Conservation (phyloP, 1,140 invertebrate genomes). For the Akabosia matsudoensis region DNA sequence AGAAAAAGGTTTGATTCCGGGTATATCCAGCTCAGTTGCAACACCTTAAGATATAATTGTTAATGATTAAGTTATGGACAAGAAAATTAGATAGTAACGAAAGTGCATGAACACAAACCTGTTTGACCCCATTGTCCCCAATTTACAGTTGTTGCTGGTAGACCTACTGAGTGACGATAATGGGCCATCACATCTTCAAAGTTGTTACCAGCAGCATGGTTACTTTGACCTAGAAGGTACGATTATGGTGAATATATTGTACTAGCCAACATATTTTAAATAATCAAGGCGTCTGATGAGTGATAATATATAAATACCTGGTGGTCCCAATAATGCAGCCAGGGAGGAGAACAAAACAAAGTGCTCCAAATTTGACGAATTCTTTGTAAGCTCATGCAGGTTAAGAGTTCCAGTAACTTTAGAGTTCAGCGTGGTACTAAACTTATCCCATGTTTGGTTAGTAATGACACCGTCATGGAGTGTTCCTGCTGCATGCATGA, state of each 20-base stretch:
- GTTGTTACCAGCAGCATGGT: background rate
- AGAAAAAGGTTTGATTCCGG: background rate
- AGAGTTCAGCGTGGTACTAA: background rate
- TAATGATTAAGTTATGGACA: no score
- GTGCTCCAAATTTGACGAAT: background rate
- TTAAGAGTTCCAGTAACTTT: background rate
- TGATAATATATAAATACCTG: no score
- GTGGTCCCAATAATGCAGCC: background rate
- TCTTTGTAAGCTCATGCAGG: background rate
- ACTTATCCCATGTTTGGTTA: background rate
- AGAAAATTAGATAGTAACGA: no score
- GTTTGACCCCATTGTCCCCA: constrained; percentile 7
- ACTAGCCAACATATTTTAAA: no score
- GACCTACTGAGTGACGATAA: background rate
- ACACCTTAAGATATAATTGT: no score
- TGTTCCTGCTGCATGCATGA: constrained; percentile 10
- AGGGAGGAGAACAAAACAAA: constrained; percentile 1
- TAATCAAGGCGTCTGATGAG: no score
- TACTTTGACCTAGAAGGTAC: no score
- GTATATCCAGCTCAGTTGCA: background rate
- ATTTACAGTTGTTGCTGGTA: background rate
- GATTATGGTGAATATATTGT: no score
- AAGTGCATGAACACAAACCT: no score
- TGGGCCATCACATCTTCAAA: constrained; percentile 1
- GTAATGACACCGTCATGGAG: background rate